Base-by-base conservation (phyloP, 1,140 invertebrate genomes). In the Achatina immaculata region DNA sequence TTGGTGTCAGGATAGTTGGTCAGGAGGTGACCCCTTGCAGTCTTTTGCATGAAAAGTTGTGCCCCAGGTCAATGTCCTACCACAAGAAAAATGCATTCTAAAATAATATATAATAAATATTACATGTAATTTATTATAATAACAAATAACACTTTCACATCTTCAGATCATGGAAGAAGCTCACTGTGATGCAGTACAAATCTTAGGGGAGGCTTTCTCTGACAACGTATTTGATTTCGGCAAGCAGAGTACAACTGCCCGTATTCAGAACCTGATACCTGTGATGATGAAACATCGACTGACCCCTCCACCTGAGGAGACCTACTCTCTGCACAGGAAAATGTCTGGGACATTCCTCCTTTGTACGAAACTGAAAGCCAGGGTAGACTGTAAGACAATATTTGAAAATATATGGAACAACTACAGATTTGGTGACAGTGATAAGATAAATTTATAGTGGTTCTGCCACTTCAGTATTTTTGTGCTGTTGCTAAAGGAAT, bases 261-360 rank as follows among this genome's bases (percentile, higher is more conserved):
- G 95, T 76, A 95, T 98, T 31, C 94, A 96, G 84, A 88, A 92
- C n/a, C 85, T 99, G 9, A 95, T 99, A n/a, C 98, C 98, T 0
- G 96, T 98, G 0, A 99, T 99, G 93, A 92, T 99, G 36, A 94
- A 95, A 69, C 97, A 99, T 88, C 92, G 99, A 81, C 93, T 99
- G 0, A 97, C 96, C 71, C 96, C 99, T 24, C 99, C 99, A 0
- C 99, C 99, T 0, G 98, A 99, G 91, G 98, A 99, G 92, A 97
- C 98, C 82, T 99, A 99, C 91, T 99, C 98, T 0, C 92, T 99
- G 2, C 98, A 99, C 90, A 93, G 99, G 78, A 99, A 99, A 93
- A 93, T 99, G 80, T 98, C 99, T 0, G 99, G 99, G 0, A 95
- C 98, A 7, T 99, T 99, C 92, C 92, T 99, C 43, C 91, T 99